Evolutionary conservation across 2,113 vertebrate species (phyloP).

Genomic region (Carassius auratus): DNA sequence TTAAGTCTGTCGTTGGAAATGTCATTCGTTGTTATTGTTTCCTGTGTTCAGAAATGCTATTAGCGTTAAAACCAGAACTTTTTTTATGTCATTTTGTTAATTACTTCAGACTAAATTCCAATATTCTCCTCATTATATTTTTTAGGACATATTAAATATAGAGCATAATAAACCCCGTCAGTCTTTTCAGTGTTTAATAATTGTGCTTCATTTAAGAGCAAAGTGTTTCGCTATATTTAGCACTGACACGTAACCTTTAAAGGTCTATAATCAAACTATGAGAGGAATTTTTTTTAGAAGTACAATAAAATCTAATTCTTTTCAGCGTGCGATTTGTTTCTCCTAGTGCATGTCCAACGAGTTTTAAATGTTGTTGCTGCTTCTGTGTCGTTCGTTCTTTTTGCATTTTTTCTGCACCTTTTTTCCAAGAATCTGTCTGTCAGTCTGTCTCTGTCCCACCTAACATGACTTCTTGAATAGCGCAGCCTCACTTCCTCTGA

Average conservation of each 20-base stretch:
- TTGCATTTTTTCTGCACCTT: conserved; percentile 70
- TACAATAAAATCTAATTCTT: neutral
- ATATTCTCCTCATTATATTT: neutral
- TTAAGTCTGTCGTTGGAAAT: conserved; percentile 52
- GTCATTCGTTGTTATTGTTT: conserved; percentile 64
- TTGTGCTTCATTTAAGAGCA: neutral
- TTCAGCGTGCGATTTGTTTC: conserved; percentile 21
- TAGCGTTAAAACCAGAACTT: neutral
- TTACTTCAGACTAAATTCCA: conserved; percentile 36
- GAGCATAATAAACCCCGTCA: neutral
- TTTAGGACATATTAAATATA: neutral
- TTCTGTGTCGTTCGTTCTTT: conserved; percentile 65
- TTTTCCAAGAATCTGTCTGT: conserved; percentile 66
- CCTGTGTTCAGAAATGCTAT: conserved; percentile 64
- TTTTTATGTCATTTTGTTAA: conserved; percentile 56
- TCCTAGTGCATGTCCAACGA: conserved; percentile 51
- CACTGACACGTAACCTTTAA: conserved; percentile 9
- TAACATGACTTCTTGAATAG: conserved; percentile 69
- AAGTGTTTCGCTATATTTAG: neutral
- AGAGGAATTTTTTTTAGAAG: neutral
- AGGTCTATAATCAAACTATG: neutral
- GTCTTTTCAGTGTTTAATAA: neutral
- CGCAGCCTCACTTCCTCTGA: conserved; percentile 64
- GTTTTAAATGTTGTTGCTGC: conserved; percentile 59
- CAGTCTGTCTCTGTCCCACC: conserved; percentile 66